Conservation (phyloP, 2,888 invertebrate genomes). For the Oligia fasciuncula region DNA sequence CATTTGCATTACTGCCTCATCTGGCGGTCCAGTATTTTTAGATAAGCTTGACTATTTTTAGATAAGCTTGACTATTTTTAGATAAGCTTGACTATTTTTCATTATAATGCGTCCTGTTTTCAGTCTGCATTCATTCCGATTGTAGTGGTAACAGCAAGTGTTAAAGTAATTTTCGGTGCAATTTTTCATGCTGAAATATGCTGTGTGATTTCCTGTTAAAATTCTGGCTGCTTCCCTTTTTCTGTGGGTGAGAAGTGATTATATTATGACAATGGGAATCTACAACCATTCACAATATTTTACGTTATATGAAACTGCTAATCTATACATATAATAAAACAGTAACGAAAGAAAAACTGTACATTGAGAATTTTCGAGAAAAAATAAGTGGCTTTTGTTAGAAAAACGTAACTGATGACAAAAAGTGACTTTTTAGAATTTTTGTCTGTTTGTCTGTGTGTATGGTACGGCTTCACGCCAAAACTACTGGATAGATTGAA, state of each 20-base stretch:
- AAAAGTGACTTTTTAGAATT: too few species aligned
- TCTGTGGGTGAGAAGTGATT: neutral
- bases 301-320: neutral
- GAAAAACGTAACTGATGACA: too few species aligned
- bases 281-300: too few species aligned
- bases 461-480: too few species aligned
- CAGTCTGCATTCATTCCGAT: slow-evolving; percentile 28
- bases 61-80: slow-evolving; percentile 66
- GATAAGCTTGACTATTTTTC: slow-evolving; percentile 70
- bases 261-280: neutral
- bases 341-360: too few species aligned
- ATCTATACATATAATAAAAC: too few species aligned
- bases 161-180: slow-evolving; percentile 39
- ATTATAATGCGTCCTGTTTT: slow-evolving; percentile 71
- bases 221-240: neutral
- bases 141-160: slow-evolving; percentile 32
- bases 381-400: too few species aligned
- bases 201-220: slow-evolving; percentile 7
- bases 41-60: slow-evolving; percentile 69
- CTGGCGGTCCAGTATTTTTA: slow-evolving; percentile 61
- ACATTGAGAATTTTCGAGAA: too few species aligned
- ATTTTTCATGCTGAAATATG: slow-evolving; percentile 38
- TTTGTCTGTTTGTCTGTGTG: too few species aligned
- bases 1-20: slow-evolving; percentile 66
- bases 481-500: too few species aligned